phyloP scores from a whole-genome alignment of 1,140 invertebrate species.

The Reticulitermes speratus region DNA sequence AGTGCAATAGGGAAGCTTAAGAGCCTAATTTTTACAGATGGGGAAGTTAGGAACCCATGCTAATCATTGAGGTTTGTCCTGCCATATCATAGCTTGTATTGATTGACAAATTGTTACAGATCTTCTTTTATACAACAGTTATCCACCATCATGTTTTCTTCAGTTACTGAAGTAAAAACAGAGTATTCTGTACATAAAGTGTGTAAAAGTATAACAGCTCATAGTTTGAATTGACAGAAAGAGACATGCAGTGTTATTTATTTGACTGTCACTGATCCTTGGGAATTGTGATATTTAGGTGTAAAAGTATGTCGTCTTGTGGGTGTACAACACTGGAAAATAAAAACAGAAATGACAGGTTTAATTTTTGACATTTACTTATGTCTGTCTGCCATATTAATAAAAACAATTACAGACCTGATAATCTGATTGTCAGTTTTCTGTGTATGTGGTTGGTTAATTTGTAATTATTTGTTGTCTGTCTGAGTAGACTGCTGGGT shows the following conservation, averaged over 20 bases:
- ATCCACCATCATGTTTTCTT: not conserved
- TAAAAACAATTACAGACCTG: not conserved
- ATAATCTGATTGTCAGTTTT: not conserved
- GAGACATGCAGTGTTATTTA: not conserved
- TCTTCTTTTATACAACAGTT: too few relatives aligned
- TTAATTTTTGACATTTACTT: not conserved
- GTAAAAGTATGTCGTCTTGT: not conserved
- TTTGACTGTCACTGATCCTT: not conserved
- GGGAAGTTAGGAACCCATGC: too few relatives aligned
- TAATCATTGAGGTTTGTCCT: too few relatives aligned
- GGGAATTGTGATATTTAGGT: not conserved
- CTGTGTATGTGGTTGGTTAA: not conserved
- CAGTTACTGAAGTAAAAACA: not conserved
- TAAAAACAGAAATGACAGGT: not conserved
- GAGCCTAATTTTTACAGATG: too few relatives aligned
- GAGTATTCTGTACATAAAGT: not conserved
- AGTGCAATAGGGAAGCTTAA: too few relatives aligned
- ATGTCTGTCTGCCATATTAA: not conserved
- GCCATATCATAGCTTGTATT: too few relatives aligned
- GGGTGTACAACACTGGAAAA: slow-evolving; percentile 1
- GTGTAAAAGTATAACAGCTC: too few relatives aligned
- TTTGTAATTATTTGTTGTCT: not conserved
- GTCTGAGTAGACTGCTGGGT: not conserved
- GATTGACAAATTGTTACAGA: too few relatives aligned
- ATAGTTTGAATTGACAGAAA: not conserved